Conservation (phyloP, 2,888 invertebrate species). For the Dasysyrphus albostriatus region DNA sequence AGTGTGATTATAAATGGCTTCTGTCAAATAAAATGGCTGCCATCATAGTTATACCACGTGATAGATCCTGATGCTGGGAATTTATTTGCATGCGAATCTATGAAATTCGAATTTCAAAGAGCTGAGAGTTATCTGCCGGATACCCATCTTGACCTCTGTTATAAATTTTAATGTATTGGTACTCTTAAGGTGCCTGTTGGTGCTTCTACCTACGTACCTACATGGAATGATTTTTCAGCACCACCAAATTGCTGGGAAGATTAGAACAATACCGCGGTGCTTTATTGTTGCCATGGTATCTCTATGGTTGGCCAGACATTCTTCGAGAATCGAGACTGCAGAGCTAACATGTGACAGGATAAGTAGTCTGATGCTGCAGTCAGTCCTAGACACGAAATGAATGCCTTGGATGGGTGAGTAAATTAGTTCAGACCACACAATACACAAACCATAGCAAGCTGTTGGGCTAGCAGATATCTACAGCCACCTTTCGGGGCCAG, state of each 20-base stretch:
- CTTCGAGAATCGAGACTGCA: conserved; percentile 40
- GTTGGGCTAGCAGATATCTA: conserved; percentile 64
- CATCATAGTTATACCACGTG: conserved; percentile 50
- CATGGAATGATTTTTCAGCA: conserved; percentile 26
- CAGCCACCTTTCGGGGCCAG: conserved; percentile 72
- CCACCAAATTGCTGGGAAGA: conserved; percentile 66
- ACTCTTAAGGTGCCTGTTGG: neutral
- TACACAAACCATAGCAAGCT: conserved; percentile 70
- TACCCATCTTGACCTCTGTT: conserved; percentile 67
- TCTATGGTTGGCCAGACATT: conserved; percentile 50
- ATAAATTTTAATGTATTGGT: conserved; percentile 37
- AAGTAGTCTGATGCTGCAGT: conserved; percentile 62
- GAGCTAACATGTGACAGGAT: conserved; percentile 75
- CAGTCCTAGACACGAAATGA: conserved; percentile 73
- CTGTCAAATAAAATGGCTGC: conserved; percentile 61
- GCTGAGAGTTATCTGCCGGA: conserved; percentile 49
- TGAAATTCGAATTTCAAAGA: conserved; percentile 21
- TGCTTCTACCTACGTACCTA: neutral
- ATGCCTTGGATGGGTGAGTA: conserved; percentile 70
- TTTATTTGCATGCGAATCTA: conserved; percentile 44
- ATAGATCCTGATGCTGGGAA: neutral
- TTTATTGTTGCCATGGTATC: conserved; percentile 73
- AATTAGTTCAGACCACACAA: conserved; percentile 76
- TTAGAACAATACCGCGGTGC: conserved; percentile 75
- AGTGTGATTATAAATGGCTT: conserved; percentile 65